Evolutionary conservation across 2,797 vertebrate genomes (phyloP).

Genomic region (Sparus aurata): DNA sequence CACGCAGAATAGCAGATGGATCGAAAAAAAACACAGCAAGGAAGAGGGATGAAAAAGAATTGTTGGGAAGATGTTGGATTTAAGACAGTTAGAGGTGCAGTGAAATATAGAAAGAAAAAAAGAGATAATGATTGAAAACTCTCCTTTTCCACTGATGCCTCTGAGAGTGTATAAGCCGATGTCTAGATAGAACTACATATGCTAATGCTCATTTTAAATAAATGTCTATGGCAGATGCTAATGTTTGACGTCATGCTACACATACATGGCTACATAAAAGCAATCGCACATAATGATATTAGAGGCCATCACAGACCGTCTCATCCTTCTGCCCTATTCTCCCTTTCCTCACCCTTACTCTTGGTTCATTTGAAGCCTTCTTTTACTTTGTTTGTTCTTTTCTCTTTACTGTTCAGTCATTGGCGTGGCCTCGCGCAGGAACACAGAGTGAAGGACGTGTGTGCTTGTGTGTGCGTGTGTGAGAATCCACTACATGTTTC

Average conservation of each 20-base stretch:
- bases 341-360: conserved; percentile 9
- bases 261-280: conserved; percentile 2
- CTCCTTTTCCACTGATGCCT: conserved; percentile 40
- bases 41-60: conserved; percentile 46
- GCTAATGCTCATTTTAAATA: conserved; percentile 23
- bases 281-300: not conserved
- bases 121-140: conserved; percentile 29
- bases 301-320: not conserved
- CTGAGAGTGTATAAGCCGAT: not conserved
- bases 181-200: conserved; percentile 5
- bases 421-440: conserved; percentile 32
- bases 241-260: conserved; percentile 27
- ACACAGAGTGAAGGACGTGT: conserved; percentile 49
- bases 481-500: conserved; percentile 21
- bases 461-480: conserved; percentile 8
- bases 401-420: conserved; percentile 32
- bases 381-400: conserved; percentile 21
- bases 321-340: not conserved
- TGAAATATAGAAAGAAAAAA: conserved; percentile 11
- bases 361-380: conserved; percentile 22
- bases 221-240: not conserved
- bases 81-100: conserved; percentile 21
- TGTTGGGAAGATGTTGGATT: conserved; percentile 30
- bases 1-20: conserved; percentile 22
- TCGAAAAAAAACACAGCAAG: conserved; percentile 16